These are phyloP conservation scores for Oscheius sp. DNA, from an alignment of 2,888 invertebrate genomes.

Conservation along the genomic window DNA sequence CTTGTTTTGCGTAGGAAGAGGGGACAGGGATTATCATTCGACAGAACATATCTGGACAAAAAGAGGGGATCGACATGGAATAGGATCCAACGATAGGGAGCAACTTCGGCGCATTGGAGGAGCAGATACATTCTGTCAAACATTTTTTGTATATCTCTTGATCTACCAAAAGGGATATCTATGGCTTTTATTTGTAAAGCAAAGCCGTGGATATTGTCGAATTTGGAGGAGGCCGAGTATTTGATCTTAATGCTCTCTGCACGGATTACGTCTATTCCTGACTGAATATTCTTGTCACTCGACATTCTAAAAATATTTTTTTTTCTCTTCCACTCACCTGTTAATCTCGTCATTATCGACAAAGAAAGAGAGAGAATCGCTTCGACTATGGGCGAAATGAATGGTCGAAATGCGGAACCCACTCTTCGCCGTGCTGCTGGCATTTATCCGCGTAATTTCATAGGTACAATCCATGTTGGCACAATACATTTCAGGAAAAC, in stretches of 20 bases:
- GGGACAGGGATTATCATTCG: background rate
- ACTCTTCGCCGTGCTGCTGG: background rate
- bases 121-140: constrained; percentile 13
- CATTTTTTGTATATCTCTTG: too few species aligned
- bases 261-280: background rate
- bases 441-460: background rate
- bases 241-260: background rate
- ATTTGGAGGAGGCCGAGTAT: background rate
- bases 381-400: background rate
- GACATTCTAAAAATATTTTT: too few species aligned
- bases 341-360: background rate
- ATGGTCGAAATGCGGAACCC: background rate
- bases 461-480: background rate
- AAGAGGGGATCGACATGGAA: background rate
- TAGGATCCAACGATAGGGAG: background rate
- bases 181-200: background rate
- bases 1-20: background rate
- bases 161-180: background rate
- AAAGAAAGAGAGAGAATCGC: background rate
- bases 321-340: background rate
- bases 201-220: background rate
- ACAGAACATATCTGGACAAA: constrained; percentile 5
- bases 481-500: background rate
- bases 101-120: background rate
- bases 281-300: background rate